Evolutionary conservation across 2,113 vertebrate genomes (phyloP).

Genomic region (Thamnophis sirtalis): DNA sequence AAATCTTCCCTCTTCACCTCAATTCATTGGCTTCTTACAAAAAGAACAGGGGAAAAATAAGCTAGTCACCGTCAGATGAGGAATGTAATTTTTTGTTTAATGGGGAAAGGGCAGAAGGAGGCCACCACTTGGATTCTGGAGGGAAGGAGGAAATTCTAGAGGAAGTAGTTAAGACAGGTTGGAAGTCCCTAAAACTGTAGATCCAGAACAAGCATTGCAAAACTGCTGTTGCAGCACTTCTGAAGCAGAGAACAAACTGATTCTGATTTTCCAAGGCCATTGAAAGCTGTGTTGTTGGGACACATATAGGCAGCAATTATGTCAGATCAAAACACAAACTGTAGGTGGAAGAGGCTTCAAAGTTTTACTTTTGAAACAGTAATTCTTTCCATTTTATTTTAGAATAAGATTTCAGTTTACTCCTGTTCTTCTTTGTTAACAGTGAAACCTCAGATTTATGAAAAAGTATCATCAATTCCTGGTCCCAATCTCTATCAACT

Average conservation of each 20-base stretch:
- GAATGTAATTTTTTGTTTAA: not conserved
- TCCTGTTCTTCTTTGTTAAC: constrained; percentile 37
- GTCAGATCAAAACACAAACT: not conserved
- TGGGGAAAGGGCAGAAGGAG: not conserved
- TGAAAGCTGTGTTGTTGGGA: not conserved
- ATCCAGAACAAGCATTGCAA: not conserved
- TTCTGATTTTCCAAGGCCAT: not conserved
- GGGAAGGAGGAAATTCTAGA: not conserved
- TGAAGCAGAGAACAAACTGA: not conserved
- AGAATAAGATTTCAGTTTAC: constrained; percentile 31
- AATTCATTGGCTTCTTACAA: not conserved
- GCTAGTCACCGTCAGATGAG: not conserved
- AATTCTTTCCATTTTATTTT: not conserved
- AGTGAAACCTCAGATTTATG: constrained; percentile 93
- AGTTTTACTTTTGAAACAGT: constrained; percentile 21
- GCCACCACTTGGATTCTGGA: not conserved
- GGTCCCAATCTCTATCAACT: constrained; percentile 74
- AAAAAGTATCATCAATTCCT: constrained; percentile 84
- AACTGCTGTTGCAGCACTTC: not conserved
- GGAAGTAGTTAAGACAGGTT: not conserved
- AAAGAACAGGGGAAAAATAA: not conserved
- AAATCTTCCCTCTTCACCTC: not conserved
- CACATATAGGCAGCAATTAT: not conserved
- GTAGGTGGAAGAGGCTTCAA: not conserved
- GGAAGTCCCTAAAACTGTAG: not conserved